Percentiles rank a stretch among this genome's conserved stretches.
phyloP scores from a whole-genome alignment of 2,888 invertebrate genomes.

The Hyalella azteca region DNA sequence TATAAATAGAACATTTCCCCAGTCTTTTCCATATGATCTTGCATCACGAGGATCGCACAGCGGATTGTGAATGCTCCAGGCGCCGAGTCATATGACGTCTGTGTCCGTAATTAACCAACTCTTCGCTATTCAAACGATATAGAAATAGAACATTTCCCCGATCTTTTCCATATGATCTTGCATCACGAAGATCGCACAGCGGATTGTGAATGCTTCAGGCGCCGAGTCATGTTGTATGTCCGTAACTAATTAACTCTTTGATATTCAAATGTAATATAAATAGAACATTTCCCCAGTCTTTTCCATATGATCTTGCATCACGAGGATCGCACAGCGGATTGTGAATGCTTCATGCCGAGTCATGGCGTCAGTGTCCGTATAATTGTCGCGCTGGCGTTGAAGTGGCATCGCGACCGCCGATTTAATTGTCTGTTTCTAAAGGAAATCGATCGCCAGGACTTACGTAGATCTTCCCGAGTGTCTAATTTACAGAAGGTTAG shows the following conservation, averaged over 20 bases:
- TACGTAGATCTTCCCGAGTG: slow-evolving; percentile 5
- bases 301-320: background rate
- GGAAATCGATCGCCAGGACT: slow-evolving; percentile 14
- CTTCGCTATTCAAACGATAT: too few species aligned
- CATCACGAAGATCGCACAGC: background rate
- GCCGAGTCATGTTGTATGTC: too few species aligned
- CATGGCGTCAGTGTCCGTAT: background rate
- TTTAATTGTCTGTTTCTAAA: slow-evolving; percentile 26
- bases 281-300: too few species aligned
- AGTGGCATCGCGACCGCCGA: slow-evolving; percentile 1
- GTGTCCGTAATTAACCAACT: too few species aligned
- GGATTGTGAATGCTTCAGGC: background rate
- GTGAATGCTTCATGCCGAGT: background rate
- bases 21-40: too few species aligned
- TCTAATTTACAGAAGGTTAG: slow-evolving; percentile 19
- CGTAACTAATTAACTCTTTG: too few species aligned
- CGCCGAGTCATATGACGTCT: background rate
- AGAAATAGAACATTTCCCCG: too few species aligned
- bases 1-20: too few species aligned
- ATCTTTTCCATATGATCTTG: too few species aligned
- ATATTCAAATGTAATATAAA: too few species aligned
- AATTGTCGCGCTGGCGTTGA: background rate
- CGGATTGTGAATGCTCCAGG: background rate
- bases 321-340: background rate
- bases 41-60: background rate